Evolutionary conservation across 1,140 invertebrate species (phyloP).

Genomic region (Scaptomyza pallida): DNA sequence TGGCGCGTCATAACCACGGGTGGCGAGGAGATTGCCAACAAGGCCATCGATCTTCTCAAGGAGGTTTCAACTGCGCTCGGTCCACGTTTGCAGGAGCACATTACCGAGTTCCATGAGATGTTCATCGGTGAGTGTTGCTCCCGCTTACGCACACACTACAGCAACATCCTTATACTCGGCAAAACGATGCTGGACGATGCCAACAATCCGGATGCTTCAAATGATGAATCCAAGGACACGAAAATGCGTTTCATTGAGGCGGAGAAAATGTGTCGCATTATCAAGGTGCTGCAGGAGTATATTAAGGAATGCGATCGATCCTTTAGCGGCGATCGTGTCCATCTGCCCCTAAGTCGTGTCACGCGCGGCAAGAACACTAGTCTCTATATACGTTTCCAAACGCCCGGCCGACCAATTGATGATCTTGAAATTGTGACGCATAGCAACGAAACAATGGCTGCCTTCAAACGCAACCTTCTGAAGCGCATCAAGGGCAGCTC

Average conservation of each 20-base stretch:
- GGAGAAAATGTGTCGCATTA: constrained; percentile 96
- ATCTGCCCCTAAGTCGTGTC: constrained; percentile 87
- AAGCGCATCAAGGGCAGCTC: constrained; percentile 89
- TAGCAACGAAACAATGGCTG: constrained; percentile 92
- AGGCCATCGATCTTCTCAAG: constrained; percentile 95
- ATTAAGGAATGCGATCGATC: constrained; percentile 97
- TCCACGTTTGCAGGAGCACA: constrained; percentile 88
- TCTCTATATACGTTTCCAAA: constrained; percentile 94
- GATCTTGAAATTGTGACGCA: constrained; percentile 97
- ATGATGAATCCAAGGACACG: constrained; percentile 74
- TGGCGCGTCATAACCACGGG: constrained; percentile 96
- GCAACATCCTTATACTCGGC: constrained; percentile 86
- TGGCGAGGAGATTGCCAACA: constrained; percentile 94
- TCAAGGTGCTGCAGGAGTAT: constrained; percentile 97
- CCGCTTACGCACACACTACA: constrained; percentile 92
- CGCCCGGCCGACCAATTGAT: constrained; percentile 94
- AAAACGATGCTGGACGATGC: constrained; percentile 80
- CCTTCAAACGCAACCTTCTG: constrained; percentile 88
- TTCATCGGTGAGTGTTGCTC: constrained; percentile 96
- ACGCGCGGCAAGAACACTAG: constrained; percentile 95
- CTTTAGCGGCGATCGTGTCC: constrained; percentile 94
- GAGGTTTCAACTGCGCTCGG: constrained; percentile 97
- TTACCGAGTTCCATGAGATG: constrained; percentile 93
- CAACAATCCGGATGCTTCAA: constrained; percentile 63
- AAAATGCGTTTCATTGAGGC: constrained; percentile 87